Base-by-base conservation (phyloP, 92 coral and sea anemone species). In the Muricea muricata region DNA sequence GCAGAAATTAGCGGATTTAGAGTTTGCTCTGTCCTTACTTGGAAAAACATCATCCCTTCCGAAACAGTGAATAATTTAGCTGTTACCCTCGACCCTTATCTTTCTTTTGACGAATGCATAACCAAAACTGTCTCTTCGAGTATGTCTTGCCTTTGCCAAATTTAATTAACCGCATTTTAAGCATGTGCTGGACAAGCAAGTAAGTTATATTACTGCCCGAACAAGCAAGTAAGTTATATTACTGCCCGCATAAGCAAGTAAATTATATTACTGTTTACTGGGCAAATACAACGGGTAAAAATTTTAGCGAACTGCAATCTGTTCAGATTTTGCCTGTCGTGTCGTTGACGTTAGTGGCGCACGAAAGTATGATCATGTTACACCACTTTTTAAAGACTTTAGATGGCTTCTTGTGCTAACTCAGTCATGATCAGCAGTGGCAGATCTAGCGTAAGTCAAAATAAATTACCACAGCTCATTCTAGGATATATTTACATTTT, bases 301-400 rank as follows among this genome's bases (percentile, higher is more conserved):
- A 82, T 37, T 48, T 61, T 61, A 23, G 57, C 48, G 58, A 88
- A 63, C 26, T 83, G n/a, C 87, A 82, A 75, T 18, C 24, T 14
- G 74, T 82, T 17, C 87, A 82, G 56, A 82, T 54, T 87, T 73
- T 73, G 87, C 87, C 79, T 25, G 87, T 61, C 80, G 93, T 52
- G 86, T 86, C n/a, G n/a, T n/a, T n/a, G n/a, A n/a, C 7, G 57
- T 80, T 48, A 75, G 84, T 46, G 84, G 85, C 24, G 81, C 18
- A 11, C 81, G 85, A 72, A 89, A 85, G 58, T 85, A 15, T 65
- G 92, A 89, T 50, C 90, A 70, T 75, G 79, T 89, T 24, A 89
- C 92, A 25, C 92, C 92, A n/a, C 37, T 85, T 40, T 75, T 85
- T 2, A 89, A 63, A 46, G 66, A 46, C 30, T 39, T 85, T n/a